phyloP scores from a whole-genome alignment of 1,140 invertebrate genomes.

The Linepithema humile region DNA sequence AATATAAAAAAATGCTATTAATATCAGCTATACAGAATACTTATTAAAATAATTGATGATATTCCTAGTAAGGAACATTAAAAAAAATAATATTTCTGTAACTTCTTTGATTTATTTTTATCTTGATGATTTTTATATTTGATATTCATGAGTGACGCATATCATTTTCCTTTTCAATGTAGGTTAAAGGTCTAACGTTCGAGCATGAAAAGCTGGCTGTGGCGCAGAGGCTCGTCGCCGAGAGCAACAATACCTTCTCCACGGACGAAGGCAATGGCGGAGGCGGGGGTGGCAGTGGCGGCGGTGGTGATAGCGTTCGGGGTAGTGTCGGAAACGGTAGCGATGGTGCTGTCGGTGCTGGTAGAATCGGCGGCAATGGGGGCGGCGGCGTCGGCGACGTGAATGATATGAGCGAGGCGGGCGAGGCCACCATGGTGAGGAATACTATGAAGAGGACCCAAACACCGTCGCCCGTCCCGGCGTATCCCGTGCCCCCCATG shows the following conservation, averaged over 20 bases:
- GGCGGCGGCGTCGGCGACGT: conserved; percentile 69
- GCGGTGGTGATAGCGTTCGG: conserved; percentile 40
- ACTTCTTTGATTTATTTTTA: not conserved
- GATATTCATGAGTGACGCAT: not conserved
- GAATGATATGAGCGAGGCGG: conserved; percentile 73
- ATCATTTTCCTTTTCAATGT: too few relatives aligned
- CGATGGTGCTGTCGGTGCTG: too few relatives aligned
- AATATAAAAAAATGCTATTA: not conserved
- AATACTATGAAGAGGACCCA: conserved; percentile 82
- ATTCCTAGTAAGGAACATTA: not conserved
- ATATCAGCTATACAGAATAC: not conserved
- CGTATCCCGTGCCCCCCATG: conserved; percentile 76
- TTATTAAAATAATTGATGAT: not conserved
- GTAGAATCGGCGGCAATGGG: conserved; percentile 58
- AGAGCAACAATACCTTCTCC: conserved; percentile 80
- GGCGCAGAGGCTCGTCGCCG: conserved; percentile 86
- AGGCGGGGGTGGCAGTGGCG: conserved; percentile 56
- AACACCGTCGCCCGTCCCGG: conserved; percentile 82
- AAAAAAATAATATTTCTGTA: not conserved
- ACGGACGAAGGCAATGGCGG: conserved; percentile 65
- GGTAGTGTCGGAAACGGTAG: conserved; percentile 53
- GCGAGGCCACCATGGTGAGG: conserved; percentile 79
- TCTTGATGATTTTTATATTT: not conserved
- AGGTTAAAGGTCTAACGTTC: conserved; percentile 92
- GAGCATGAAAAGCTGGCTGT: conserved; percentile 91